Conservation (phyloP, 2,888 invertebrate species). For the Pterostichus madidus region DNA sequence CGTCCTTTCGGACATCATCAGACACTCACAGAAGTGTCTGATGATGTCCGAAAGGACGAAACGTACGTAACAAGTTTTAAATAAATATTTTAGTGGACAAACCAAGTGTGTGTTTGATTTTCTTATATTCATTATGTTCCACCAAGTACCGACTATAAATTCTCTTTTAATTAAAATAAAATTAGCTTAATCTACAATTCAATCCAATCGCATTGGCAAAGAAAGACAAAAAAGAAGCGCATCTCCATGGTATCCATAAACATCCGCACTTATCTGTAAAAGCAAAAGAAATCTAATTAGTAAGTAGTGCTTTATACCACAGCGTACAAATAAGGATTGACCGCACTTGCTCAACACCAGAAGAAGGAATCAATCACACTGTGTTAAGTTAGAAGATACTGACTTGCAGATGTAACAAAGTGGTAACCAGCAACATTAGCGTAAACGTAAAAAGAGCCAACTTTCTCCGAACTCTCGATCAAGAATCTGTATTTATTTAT, state of each 20-base stretch:
- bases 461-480: not conserved
- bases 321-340: constrained; percentile 26
- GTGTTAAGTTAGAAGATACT: not conserved
- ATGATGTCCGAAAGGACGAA: too few species aligned
- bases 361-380: constrained; percentile 34
- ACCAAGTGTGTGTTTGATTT: too few species aligned
- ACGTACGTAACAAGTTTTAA: too few species aligned
- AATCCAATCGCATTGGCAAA: not conserved
- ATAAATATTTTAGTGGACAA: too few species aligned
- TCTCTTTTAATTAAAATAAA: too few species aligned
- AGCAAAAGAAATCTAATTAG: constrained; percentile 29
- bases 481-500: not conserved
- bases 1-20: too few species aligned
- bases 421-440: not conserved
- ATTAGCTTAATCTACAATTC: not conserved
- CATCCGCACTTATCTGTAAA: not conserved
- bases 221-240: not conserved
- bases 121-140: too few species aligned
- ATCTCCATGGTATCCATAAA: not conserved
- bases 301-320: constrained; percentile 14
- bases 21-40: too few species aligned
- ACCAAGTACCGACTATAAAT: too few species aligned
- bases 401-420: constrained; percentile 8
- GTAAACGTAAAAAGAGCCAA: not conserved
- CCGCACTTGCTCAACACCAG: constrained; percentile 28